A percentile compares a stretch with the other conserved stretches of the same genome.
Conservation (phyloP, 1,140 invertebrate species). For the Trichonephila clavata region DNA sequence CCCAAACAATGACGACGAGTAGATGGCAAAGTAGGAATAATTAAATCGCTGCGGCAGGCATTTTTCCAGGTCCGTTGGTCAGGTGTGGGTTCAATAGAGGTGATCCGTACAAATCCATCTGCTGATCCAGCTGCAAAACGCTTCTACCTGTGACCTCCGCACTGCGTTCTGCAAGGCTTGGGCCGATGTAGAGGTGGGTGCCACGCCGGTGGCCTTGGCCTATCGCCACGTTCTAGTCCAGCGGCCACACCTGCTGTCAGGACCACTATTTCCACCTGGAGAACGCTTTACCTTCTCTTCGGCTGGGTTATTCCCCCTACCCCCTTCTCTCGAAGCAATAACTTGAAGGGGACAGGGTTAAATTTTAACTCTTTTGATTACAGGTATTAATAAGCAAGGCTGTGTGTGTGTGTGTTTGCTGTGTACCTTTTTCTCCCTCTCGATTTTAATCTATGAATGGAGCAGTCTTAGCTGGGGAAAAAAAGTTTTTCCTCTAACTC, state of each 20-base stretch:
- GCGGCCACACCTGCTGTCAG: conserved; percentile 69
- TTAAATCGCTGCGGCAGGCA: conserved; percentile 10
- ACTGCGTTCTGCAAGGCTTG: conserved; percentile 29
- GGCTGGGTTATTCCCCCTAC: background rate
- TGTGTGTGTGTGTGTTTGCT: too few species aligned
- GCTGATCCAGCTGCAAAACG: background rate
- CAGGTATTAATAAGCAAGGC: too few species aligned
- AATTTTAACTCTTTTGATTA: too few species aligned
- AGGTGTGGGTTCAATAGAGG: conserved; percentile 40
- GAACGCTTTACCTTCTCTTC: background rate
- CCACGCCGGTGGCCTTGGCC: conserved; percentile 71
- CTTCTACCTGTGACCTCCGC: conserved; percentile 67
- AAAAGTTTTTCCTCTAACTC: too few species aligned
- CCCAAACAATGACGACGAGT: conserved; percentile 8
- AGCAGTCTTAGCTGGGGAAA: too few species aligned
- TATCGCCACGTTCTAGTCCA: conserved; percentile 76
- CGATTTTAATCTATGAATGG: too few species aligned
- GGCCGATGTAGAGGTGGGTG: conserved; percentile 74
- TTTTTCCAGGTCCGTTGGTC: conserved; percentile 6
- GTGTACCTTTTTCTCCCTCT: too few species aligned
- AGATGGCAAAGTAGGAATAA: conserved; percentile 23
- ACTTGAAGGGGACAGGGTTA: too few species aligned
- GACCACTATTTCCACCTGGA: conserved; percentile 38
- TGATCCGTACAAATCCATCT: background rate
- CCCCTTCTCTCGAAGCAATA: background rate